These are phyloP conservation scores for Coracias cyanogaster DNA, from an alignment of 2,797 vertebrate species.

Conservation along the genomic window DNA sequence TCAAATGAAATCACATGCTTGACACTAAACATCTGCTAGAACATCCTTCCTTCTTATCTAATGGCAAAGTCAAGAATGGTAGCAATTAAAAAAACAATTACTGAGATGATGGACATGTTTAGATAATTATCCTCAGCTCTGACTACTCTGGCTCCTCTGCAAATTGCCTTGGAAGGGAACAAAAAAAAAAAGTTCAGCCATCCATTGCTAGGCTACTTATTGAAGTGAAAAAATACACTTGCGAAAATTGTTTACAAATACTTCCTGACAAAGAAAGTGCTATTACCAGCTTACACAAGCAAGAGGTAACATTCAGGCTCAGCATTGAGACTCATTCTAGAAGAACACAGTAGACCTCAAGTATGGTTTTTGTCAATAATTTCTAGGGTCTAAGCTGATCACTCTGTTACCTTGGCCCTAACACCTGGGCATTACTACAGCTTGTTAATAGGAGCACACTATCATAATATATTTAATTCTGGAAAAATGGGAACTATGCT, in stretches of 20 bases:
- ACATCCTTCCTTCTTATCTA: conserved; percentile 9
- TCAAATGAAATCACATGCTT: neutral
- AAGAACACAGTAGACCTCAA: neutral
- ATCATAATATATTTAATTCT: neutral
- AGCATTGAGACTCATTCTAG: neutral
- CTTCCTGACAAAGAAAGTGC: neutral
- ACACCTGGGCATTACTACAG: neutral
- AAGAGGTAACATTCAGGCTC: neutral
- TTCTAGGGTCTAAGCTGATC: neutral
- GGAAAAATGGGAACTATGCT: neutral
- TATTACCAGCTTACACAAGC: neutral
- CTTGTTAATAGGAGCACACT: neutral
- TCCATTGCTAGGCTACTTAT: neutral
- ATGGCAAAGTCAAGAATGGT: conserved; percentile 28
- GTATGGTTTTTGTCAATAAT: neutral
- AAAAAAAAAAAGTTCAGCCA: neutral
- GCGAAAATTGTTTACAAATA: neutral
- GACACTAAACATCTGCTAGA: conserved; percentile 2
- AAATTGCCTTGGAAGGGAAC: conserved; percentile 5
- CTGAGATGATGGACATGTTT: conserved; percentile 33
- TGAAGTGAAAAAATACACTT: neutral
- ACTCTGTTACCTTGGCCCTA: neutral
- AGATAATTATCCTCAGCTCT: conserved; percentile 34
- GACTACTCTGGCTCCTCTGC: conserved; percentile 21
- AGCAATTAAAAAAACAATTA: conserved; percentile 46